phyloP scores from a whole-genome alignment of 2,113 vertebrate genomes.

The Heteronetta atricapilla region DNA sequence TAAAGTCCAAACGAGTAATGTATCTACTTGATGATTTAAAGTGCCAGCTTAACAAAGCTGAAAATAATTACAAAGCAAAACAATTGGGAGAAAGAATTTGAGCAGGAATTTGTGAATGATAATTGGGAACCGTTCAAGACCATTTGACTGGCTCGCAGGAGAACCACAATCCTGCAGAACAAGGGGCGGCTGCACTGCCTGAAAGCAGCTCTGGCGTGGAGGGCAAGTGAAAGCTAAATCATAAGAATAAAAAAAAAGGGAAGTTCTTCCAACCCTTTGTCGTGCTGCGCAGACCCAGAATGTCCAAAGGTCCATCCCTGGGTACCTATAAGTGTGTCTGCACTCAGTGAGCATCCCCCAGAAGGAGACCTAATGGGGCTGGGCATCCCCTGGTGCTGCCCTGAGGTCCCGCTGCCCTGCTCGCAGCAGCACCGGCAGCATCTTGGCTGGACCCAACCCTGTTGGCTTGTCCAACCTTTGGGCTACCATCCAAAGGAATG shows the following conservation, averaged over 20 bases:
- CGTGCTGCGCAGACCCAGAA: background rate
- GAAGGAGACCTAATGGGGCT: background rate
- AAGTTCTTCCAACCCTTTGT: background rate
- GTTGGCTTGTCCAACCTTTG: background rate
- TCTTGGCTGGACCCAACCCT: background rate
- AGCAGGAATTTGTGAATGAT: constrained; percentile 42
- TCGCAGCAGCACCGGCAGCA: background rate
- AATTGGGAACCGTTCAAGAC: constrained; percentile 27
- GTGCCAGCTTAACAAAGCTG: constrained; percentile 67
- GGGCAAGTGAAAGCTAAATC: background rate
- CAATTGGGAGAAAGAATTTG: constrained; percentile 52
- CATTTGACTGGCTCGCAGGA: background rate
- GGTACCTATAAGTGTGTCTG: background rate
- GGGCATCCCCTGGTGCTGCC: background rate
- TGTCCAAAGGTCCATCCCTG: background rate
- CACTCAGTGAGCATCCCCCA: background rate
- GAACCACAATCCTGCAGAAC: background rate
- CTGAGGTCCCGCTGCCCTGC: background rate
- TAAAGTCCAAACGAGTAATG: constrained; percentile 63
- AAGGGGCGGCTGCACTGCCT: background rate
- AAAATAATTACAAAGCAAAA: constrained; percentile 72
- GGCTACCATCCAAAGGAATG: accelerated
- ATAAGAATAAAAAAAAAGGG: background rate
- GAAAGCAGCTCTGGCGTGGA: background rate
- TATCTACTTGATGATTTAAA: constrained; percentile 66